Base-by-base conservation (phyloP, 2,113 vertebrate genomes). In the Nothocercus nigrocapillus region DNA sequence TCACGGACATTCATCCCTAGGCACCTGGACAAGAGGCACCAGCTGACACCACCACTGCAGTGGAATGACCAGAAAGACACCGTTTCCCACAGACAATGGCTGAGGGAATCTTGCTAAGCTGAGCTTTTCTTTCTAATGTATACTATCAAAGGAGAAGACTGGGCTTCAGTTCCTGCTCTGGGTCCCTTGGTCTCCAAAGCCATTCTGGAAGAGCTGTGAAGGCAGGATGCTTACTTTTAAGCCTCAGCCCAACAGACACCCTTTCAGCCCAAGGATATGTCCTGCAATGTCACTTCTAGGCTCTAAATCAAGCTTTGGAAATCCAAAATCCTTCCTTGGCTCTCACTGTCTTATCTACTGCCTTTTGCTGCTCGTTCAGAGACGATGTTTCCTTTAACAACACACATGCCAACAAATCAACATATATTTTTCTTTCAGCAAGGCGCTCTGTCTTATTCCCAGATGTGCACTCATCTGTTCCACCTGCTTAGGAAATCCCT, bases 71-170 rank as follows among this genome's bases (percentile, higher is more conserved):
- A 40, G n/a, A 80, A 61, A 80, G 72, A 30, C 44, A 66, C 30
- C 4, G 14, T 3, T 72, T 22, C n/a, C 25, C 22, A 4, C 3
- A 25, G n/a, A 22, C 20, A 47, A 47, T 4, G 1, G 36, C 28
- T 17, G 32, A 66, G 63, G 49, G 16, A n/a, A 12, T 8, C 5
- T 2, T 3, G 36, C 38, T 45, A 56, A 72, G 24, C 8, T 42
- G 10, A 45, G 1, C 62, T 18, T 2, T 45, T 36, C 19, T 63
- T 4, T 34, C 16, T 0, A 47, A 14, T 1, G 19, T 30, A 3
- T 3, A 27, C 19, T 8, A 27, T 27, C 45, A 36, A n/a, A 51
- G 47, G 45, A 32, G 28, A 79, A 70, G 30, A 30, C 17, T 40
- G 2, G 49, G 3, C 34, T 30, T 44, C 1, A 53, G n/a, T 4